phyloP scores from a whole-genome alignment of 64 coral and sea anemone genomes.

The Hydrozoanthus tunicans region DNA sequence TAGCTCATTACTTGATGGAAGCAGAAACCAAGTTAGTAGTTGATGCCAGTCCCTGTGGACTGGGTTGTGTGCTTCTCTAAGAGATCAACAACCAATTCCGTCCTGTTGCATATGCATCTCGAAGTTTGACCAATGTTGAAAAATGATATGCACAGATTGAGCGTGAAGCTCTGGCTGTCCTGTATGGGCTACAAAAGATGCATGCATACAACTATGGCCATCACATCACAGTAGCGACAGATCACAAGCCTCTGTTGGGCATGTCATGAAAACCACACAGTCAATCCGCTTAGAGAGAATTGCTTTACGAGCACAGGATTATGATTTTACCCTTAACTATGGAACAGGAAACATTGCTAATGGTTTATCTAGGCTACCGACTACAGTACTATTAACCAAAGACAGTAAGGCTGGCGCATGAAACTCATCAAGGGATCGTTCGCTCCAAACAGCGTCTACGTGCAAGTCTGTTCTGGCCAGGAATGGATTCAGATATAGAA shows the following conservation, averaged over 20 bases:
- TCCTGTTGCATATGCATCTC: slow-evolving; percentile 56
- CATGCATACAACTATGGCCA: background rate
- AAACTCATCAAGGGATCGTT: no score
- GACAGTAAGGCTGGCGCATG: no score
- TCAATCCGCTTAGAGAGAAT: slow-evolving; percentile 18
- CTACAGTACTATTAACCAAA: background rate
- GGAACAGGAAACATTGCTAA: slow-evolving; percentile 59
- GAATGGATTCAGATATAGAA: no score
- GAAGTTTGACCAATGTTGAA: slow-evolving; percentile 44
- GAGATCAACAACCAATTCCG: slow-evolving; percentile 18
- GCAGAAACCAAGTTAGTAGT: slow-evolving; percentile 67
- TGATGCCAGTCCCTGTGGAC: slow-evolving; percentile 58
- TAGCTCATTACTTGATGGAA: slow-evolving; percentile 67
- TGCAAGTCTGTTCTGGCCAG: no score
- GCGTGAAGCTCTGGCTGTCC: slow-evolving; percentile 42
- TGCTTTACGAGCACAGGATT: background rate
- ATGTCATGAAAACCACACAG: slow-evolving; percentile 11
- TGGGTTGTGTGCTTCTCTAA: slow-evolving; percentile 59
- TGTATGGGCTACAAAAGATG: slow-evolving; percentile 32
- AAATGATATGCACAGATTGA: slow-evolving; percentile 45
- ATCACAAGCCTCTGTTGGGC: background rate
- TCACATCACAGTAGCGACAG: background rate
- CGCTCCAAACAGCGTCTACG: no score
- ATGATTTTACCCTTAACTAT: slow-evolving; percentile 36
- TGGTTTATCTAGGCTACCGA: slow-evolving; percentile 40